Conservation (phyloP, 2,113 vertebrate genomes). For the Erythrolamprus reginae region DNA sequence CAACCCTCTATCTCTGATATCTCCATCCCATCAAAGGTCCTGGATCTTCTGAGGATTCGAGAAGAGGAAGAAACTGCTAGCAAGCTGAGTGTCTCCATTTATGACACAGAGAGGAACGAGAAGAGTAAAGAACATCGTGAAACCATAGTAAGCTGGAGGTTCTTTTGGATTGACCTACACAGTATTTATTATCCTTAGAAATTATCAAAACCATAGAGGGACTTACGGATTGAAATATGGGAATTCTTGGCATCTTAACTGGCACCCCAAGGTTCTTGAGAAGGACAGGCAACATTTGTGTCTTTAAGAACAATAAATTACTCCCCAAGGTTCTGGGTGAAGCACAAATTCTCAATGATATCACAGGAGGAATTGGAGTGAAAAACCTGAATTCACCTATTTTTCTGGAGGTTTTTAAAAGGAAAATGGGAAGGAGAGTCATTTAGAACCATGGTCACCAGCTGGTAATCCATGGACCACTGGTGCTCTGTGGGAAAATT, state of each 20-base stretch:
- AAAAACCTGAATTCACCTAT: background rate
- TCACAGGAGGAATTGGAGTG: background rate
- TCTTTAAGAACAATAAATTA: background rate
- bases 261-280: background rate
- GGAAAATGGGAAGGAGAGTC: background rate
- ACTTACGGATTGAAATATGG: background rate
- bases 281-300: background rate
- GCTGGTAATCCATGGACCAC: too few species aligned
- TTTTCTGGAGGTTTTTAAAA: background rate
- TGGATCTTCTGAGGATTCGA: slow-evolving; percentile 68
- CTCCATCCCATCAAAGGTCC: slow-evolving; percentile 64
- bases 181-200: background rate
- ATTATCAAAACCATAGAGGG: background rate
- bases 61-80: slow-evolving; percentile 66
- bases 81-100: slow-evolving; percentile 67
- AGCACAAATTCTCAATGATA: background rate
- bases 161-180: background rate
- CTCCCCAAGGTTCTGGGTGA: background rate
- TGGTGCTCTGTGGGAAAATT: too few species aligned
- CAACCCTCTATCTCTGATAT: background rate
- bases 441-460: too few species aligned
- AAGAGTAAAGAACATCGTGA: slow-evolving; percentile 53
- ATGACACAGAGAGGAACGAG: slow-evolving; percentile 64
- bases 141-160: slow-evolving; percentile 64
- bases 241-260: background rate